Base-by-base conservation (phyloP, 2,888 invertebrate species). In the Clitarchus hookeri region DNA sequence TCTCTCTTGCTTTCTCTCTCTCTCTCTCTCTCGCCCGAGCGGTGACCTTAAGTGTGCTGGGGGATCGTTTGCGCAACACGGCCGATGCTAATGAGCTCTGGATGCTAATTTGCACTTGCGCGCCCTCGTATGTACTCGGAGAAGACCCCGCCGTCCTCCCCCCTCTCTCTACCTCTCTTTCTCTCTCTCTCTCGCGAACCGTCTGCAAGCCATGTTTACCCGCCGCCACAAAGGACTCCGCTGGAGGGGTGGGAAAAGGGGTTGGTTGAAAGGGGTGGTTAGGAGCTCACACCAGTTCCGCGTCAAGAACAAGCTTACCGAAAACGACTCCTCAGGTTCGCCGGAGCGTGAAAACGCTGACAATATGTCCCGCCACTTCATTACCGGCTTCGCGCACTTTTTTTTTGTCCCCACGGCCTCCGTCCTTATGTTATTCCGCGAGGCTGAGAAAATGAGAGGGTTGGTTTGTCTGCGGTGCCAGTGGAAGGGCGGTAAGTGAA, bases 201-300 rank as follows among this genome's bases (percentile, higher is more conserved):
- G 65, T 65, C 65, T 65, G 65, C 65, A 65, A 65, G 65, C 65
- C 65, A n/a, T n/a, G 65, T 65, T 65, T n/a, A 65, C 65, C 65
- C 65, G 8, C n/a, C 65, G 48, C 16, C 48, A 48, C 48, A 48
- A 48, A 48, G 48, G 48, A 48, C 48, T 48, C 48, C 12, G 16
- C 48, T 48, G 48, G 48, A 48, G 16, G 36, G 36, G 36, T 16
- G 48, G 48, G 48, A 48, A 19, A 65, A 23, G 65, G 65, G 65
- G 65, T 65, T 48, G 48, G 48, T 48, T 65, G 65, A 23, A 65
- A 65, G 3, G 65, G 65, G 65, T 19, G 8, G 65, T 16, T 65
- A 53, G 53, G 6, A 53, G 23, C 65, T 65, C 65, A 23, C 65
- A 65, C 65, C 23, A 65, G 65, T 65, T 65, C 8, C 65, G 65